A percentile compares a stretch with the other conserved stretches of the same genome.
Conservation (phyloP, 2,797 vertebrate genomes). For the Lerista edwardsae region DNA sequence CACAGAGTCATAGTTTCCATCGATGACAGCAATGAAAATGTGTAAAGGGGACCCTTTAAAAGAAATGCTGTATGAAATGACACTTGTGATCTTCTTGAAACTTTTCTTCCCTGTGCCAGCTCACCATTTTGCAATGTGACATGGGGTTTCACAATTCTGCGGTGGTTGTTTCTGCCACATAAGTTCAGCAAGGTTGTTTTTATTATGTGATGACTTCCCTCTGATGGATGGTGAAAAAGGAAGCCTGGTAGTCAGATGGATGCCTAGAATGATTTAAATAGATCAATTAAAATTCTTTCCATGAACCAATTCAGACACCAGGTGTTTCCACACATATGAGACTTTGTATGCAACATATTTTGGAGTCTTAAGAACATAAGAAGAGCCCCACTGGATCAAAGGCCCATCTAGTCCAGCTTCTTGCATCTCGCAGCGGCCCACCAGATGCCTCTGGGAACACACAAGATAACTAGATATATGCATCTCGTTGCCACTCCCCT, state of each 20-base stretch:
- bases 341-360: conserved; percentile 23
- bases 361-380: too few relatives aligned
- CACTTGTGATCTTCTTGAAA: not conserved
- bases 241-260: conserved; percentile 44
- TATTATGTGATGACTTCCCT: conserved; percentile 42
- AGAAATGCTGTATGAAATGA: conserved; percentile 35
- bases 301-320: not conserved
- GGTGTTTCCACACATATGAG: conserved; percentile 26
- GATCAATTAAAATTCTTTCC: conserved; percentile 40
- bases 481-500: too few relatives aligned
- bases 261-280: conserved; percentile 10
- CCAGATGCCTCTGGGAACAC: too few relatives aligned
- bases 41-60: conserved; percentile 4
- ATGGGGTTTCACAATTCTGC: not conserved
- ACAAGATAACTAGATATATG: too few relatives aligned
- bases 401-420: too few relatives aligned
- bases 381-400: too few relatives aligned
- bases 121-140: conserved; percentile 34
- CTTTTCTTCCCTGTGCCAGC: not conserved
- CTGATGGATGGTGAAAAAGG: conserved; percentile 14
- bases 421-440: too few relatives aligned
- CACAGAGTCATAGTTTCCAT: not conserved
- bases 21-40: not conserved
- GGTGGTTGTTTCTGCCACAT: not conserved
- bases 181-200: conserved; percentile 27